Evolutionary conservation across 1,140 invertebrate genomes (phyloP), one percentile per base, ranked within the genome.

Genomic region (Protaetia brevitarsis): DNA sequence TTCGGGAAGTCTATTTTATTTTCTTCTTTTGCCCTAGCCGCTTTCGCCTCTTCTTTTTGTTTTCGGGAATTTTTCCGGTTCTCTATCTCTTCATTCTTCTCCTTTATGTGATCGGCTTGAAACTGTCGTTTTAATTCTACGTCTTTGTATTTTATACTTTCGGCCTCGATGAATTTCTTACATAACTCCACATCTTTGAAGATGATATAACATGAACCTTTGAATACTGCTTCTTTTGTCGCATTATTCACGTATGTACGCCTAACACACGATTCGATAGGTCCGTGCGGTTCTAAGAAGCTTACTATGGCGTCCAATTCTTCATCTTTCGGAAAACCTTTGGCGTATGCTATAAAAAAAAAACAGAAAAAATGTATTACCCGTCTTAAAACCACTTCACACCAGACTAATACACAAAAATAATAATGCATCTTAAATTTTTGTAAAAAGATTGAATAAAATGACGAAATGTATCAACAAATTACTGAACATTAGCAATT

Each of bases 201-300:
- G 2, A 90, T 89, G 19, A 89, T 85, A 82, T 96, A 96, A 58
- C 95, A 86, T 5, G 95, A 97, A 37, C 95, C 95, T 81, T 98
- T 93, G 73, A 95, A 95, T 30, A 84, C 78, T 57, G 83, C 81
- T 34, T 84, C 83, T 72, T 90, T 89, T 5, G 80, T 81, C 4
- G 84, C 79, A 3, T 10, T 2, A 70, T 90, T 88, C 31, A 79
- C 78, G 69, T 89, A 92, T 64, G 84, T 85, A 68, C 91, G 85
- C 86, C 92, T 89, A 72, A 86, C 79, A 34, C 97, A 81, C 75
- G 90, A 91, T 51, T 95, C 91, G 31, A 91, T 83, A 56, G 86
- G 83, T 8, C 90, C 88, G 79, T 83, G 88, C 27, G 83, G 76
- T 63, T 85, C 84, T 70, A 96, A 89, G 79, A 87, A 96, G 51